Percentiles rank a stretch among this genome's conserved stretches.
phyloP scores from a whole-genome alignment of 2,113 vertebrate species.

The Limanda limanda region DNA sequence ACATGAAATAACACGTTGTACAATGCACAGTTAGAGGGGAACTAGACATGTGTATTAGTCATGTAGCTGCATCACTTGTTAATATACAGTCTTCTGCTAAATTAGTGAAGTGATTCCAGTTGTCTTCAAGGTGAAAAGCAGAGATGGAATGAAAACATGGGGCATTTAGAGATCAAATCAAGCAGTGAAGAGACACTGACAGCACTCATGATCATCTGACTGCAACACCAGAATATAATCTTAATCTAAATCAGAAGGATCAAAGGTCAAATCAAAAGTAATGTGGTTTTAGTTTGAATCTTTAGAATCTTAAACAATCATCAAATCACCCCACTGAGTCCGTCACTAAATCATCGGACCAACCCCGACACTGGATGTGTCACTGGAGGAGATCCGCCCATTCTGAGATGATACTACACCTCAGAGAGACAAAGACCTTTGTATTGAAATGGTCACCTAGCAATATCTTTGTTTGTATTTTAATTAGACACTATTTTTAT shows the following conservation, averaged over 20 bases:
- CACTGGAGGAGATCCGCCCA: conserved; percentile 32
- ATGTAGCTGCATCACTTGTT: neutral
- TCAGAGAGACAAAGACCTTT: neutral
- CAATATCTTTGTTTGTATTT: too few relatives aligned
- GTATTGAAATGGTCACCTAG: neutral
- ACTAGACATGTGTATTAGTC: neutral
- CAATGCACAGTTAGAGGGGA: neutral
- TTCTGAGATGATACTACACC: neutral
- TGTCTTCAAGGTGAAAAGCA: neutral
- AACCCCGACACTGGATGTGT: conserved; percentile 14
- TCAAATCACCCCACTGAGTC: neutral
- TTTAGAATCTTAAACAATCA: neutral
- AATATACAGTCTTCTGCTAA: neutral
- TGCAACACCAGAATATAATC: neutral
- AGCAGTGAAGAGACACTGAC: neutral
- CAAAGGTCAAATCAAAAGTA: too few relatives aligned
- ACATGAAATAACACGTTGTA: neutral
- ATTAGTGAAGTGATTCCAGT: neutral
- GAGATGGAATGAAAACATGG: neutral
- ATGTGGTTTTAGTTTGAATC: too few relatives aligned
- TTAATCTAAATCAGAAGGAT: neutral
- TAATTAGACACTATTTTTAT: too few relatives aligned
- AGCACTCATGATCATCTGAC: neutral
- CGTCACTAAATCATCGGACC: conserved; percentile 8
- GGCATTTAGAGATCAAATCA: neutral